These are phyloP conservation scores for Pycnonotus jocosus DNA, from an alignment of 2,113 vertebrate species.

Conservation along the genomic window DNA sequence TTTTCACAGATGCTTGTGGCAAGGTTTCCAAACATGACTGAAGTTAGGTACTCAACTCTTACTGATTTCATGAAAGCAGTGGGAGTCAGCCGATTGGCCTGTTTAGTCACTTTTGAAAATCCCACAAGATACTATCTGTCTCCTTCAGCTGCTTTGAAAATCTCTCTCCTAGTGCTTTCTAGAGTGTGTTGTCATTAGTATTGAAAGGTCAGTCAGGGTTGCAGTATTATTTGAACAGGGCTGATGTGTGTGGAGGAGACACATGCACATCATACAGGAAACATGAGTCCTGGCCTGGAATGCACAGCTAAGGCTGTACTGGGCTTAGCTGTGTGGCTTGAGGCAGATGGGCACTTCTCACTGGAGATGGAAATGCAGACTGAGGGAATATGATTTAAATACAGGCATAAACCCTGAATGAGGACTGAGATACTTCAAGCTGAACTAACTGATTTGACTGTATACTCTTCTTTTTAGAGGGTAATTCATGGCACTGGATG, in stretches of 20 bases:
- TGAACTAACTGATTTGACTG: background rate
- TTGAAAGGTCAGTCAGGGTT: slow-evolving; percentile 49
- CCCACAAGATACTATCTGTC: background rate
- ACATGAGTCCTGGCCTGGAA: background rate
- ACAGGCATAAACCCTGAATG: background rate
- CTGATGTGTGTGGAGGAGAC: slow-evolving; percentile 26
- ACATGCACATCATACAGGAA: slow-evolving; percentile 27
- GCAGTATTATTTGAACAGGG: slow-evolving; percentile 16
- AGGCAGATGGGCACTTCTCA: background rate
- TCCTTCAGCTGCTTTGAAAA: slow-evolving; percentile 8
- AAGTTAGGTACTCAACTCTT: background rate
- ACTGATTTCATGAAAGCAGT: slow-evolving; percentile 6
- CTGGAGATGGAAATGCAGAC: background rate
- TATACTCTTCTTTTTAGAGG: background rate
- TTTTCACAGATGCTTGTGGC: background rate
- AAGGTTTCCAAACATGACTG: background rate
- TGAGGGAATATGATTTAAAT: background rate
- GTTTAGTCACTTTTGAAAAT: background rate
- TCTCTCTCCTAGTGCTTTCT: background rate
- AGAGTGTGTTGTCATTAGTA: slow-evolving; percentile 25
- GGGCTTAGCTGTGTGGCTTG: background rate
- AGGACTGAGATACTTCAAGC: background rate
- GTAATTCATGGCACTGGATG: background rate
- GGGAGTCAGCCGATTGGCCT: background rate
- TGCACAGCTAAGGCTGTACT: background rate